Evolutionary conservation across 2,888 invertebrate genomes (phyloP).

Genomic region (Plebejus anna): DNA sequence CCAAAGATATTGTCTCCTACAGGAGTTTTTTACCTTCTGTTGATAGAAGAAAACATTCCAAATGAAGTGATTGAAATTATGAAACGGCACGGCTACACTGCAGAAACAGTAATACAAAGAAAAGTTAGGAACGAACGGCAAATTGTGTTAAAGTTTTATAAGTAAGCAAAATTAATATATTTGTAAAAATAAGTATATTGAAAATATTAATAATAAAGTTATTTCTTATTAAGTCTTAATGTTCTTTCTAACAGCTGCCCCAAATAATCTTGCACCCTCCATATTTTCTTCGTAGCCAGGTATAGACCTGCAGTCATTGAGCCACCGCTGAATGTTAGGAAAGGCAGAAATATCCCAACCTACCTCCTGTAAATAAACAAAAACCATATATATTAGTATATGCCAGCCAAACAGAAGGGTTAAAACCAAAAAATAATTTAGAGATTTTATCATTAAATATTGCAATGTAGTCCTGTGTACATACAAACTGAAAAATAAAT

Average conservation of each 20-base stretch:
- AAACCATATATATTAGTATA: neutral
- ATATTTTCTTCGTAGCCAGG: conserved; percentile 81
- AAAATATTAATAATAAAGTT: conserved; percentile 32
- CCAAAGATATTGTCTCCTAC: conserved; percentile 83
- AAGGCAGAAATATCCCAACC: conserved; percentile 80
- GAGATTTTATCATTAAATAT: no score
- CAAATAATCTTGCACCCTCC: conserved; percentile 79
- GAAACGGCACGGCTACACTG: conserved; percentile 76
- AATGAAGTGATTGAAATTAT: conserved; percentile 83
- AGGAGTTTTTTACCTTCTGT: conserved; percentile 93
- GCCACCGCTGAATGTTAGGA: conserved; percentile 80
- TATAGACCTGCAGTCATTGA: conserved; percentile 76
- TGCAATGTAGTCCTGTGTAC: no score
- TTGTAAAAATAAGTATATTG: conserved; percentile 32
- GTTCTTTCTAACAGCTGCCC: conserved; percentile 78
- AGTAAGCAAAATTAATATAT: conserved; percentile 37
- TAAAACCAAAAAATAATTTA: no score
- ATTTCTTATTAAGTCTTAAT: conserved; percentile 45
- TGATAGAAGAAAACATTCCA: conserved; percentile 94
- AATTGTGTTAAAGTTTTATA: conserved; percentile 84
- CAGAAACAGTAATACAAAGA: conserved; percentile 83
- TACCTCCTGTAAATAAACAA: conserved; percentile 67
- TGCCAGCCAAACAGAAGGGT: no score
- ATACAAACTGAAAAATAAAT: no score
- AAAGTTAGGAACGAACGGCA: conserved; percentile 93